phyloP scores from a whole-genome alignment of 1,140 invertebrate genomes.

The Megathymus violae region DNA sequence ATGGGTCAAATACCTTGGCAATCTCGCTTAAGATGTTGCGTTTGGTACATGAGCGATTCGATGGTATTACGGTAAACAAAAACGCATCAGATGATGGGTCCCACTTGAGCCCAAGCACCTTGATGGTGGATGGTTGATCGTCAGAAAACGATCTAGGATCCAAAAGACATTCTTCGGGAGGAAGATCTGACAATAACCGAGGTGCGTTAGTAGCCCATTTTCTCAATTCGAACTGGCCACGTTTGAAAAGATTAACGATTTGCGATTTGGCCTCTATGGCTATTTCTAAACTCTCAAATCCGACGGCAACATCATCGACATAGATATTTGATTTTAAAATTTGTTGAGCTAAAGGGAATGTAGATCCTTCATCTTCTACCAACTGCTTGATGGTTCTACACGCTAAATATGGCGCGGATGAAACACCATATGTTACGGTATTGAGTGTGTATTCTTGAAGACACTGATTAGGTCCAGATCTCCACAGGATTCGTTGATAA shows the following conservation, averaged over 20 bases:
- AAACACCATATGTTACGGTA: slow-evolving; percentile 20
- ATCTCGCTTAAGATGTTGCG: slow-evolving; percentile 20
- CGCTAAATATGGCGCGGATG: slow-evolving; percentile 3
- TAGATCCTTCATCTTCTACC: slow-evolving; percentile 11
- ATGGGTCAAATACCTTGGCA: slow-evolving; percentile 26
- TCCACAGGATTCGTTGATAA: slow-evolving; percentile 14
- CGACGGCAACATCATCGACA: slow-evolving; percentile 61
- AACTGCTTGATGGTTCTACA: slow-evolving; percentile 5
- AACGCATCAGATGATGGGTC: slow-evolving; percentile 16
- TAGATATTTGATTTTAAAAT: slow-evolving; percentile 55
- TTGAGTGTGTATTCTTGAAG: slow-evolving; percentile 1
- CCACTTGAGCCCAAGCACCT: slow-evolving; percentile 30
- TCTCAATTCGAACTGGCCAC: slow-evolving; percentile 45
- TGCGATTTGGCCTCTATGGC: slow-evolving; percentile 43
- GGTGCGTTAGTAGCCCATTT: slow-evolving; percentile 58
- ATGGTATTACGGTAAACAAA: slow-evolving; percentile 13
- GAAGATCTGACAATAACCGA: slow-evolving; percentile 41
- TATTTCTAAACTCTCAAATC: slow-evolving; percentile 34
- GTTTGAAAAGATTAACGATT: slow-evolving; percentile 42
- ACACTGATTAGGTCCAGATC: neutral
- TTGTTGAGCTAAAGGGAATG: slow-evolving; percentile 46
- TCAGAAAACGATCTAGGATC: slow-evolving; percentile 45
- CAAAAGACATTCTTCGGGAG: slow-evolving; percentile 31
- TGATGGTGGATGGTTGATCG: slow-evolving; percentile 6
- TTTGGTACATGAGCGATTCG: slow-evolving; percentile 13